Conservation (phyloP, 2,113 vertebrate species). For the Thymallus thymallus region DNA sequence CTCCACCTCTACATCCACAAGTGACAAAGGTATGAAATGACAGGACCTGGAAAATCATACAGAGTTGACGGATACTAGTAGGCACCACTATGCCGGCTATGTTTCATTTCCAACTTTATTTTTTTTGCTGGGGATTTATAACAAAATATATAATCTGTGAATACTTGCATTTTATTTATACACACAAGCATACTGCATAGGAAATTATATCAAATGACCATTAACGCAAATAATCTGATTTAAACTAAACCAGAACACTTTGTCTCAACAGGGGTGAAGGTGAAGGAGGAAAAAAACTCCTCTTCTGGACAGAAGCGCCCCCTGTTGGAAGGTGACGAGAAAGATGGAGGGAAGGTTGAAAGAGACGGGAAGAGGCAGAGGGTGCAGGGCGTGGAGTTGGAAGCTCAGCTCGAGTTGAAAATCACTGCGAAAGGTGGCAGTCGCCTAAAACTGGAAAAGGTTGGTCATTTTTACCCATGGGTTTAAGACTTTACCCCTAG, state of each 20-base stretch:
- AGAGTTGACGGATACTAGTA: not conserved
- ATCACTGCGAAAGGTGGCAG: slow-evolving; percentile 84
- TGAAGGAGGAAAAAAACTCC: slow-evolving; percentile 49
- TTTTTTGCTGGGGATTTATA: not conserved
- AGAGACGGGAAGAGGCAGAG: slow-evolving; percentile 72
- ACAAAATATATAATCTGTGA: not conserved
- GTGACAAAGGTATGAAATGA: slow-evolving; percentile 56
- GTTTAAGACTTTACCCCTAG: too few species aligned
- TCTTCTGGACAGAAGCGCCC: slow-evolving; percentile 69
- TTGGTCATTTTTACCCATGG: slow-evolving; percentile 50
- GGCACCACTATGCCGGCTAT: too few species aligned
- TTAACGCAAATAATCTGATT: not conserved
- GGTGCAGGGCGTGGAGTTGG: slow-evolving; percentile 71
- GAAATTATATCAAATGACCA: not conserved
- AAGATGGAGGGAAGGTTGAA: slow-evolving; percentile 45
- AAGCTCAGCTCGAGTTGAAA: slow-evolving; percentile 92
- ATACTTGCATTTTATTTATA: not conserved
- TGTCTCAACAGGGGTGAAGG: slow-evolving; percentile 28
- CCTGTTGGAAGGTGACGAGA: slow-evolving; percentile 62
- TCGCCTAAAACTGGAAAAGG: slow-evolving; percentile 90
- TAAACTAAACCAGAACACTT: not conserved
- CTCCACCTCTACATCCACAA: slow-evolving; percentile 62
- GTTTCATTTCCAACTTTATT: too few species aligned
- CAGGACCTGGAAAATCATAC: not conserved
- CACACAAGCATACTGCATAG: not conserved